A percentile compares a stretch with the other conserved stretches of the same genome.
These are phyloP conservation scores for Ligdia adustata DNA, from an alignment of 2,888 invertebrate species.

Conservation along the genomic window DNA sequence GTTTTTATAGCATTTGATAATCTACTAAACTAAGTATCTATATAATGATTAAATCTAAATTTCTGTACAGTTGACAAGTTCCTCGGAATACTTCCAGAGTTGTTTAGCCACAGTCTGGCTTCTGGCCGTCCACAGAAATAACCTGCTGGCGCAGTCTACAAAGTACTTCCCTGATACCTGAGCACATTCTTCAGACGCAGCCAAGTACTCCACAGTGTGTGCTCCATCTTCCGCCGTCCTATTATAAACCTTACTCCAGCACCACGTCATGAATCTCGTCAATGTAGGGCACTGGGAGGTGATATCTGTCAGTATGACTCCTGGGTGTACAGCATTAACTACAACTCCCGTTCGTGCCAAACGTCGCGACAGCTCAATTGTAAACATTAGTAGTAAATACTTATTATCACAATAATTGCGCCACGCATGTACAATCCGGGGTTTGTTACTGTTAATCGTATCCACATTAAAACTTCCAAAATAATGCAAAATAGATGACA, in stretches of 20 bases:
- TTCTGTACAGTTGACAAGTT: slow-evolving; percentile 12
- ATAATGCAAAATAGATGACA: slow-evolving; percentile 78
- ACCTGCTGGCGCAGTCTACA: slow-evolving; percentile 84
- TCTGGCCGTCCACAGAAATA: slow-evolving; percentile 12
- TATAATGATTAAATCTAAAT: too few relatives aligned
- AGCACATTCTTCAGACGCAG: slow-evolving; percentile 87
- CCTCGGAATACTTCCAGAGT: slow-evolving; percentile 28
- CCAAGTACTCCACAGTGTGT: slow-evolving; percentile 87
- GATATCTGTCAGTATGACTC: slow-evolving; percentile 21
- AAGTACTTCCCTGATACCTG: slow-evolving; percentile 83
- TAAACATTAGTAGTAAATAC: slow-evolving; percentile 85
- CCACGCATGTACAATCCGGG: slow-evolving; percentile 18
- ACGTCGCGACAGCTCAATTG: slow-evolving; percentile 87
- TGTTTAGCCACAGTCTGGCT: slow-evolving; percentile 2
- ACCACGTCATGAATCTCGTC: slow-evolving; percentile 13
- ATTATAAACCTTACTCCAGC: slow-evolving; percentile 46
- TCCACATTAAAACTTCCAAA: slow-evolving; percentile 37
- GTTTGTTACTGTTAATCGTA: slow-evolving; percentile 35
- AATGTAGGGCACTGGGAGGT: background rate
- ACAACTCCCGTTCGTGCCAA: slow-evolving; percentile 85
- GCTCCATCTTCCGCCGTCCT: slow-evolving; percentile 88
- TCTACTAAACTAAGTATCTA: too few relatives aligned
- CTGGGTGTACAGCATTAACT: slow-evolving; percentile 31
- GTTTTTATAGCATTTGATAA: too few relatives aligned
- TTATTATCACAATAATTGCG: slow-evolving; percentile 64